Base-by-base conservation (phyloP, 2,113 vertebrate genomes). In the Aleadryas rufinucha region DNA sequence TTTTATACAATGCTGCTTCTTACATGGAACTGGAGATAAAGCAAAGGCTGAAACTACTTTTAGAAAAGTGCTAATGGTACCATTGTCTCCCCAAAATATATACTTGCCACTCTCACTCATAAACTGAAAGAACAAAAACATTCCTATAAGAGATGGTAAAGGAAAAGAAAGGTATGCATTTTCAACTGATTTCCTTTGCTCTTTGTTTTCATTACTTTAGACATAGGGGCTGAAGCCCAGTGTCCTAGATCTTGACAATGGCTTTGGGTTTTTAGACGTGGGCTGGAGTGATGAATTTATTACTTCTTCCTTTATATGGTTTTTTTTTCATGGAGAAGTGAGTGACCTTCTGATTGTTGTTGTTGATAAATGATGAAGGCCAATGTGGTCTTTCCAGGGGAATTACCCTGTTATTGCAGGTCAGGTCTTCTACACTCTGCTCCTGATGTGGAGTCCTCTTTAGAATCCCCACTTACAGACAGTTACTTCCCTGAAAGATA, bases 211-310 rank as follows among this genome's bases (percentile, higher is more conserved):
- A 8, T 39, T 5, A 35, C 21, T 79, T 75, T 64, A 16, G 53
- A 76, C n/a, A 15, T 1, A 30, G 47, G 5, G 0, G 0, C 9
- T 68, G 57, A 71, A 84, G 24, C 49, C 35, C 8, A 13, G 4
- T 13, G 5, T 27, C 37, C 27, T 63, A 65, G 8, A 65, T 44
- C 20, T 79, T 64, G 65, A 60, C 30, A 56, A 6, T 2, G 1
- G 2, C 39, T 44, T 5, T 39, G 5, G 2, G 2, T 83, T 88
- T 35, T 79, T 5, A 33, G 10, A 47, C 17, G 17, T 44, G 21
- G n/a, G 23, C 19, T 56, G n/a, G 19, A 47, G 3, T 83, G 19
- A 35, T 47, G 0, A 63, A 44, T 72, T 80, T 72, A 35, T 66
- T 24, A 27, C 18, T 30, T 85, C 20, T 7, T 86, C 31, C 16